Percentiles rank a stretch among this genome's conserved stretches.
These are phyloP conservation scores for Drosophila albomicans DNA, from an alignment of 1,140 invertebrate genomes.

Conservation along the genomic window DNA sequence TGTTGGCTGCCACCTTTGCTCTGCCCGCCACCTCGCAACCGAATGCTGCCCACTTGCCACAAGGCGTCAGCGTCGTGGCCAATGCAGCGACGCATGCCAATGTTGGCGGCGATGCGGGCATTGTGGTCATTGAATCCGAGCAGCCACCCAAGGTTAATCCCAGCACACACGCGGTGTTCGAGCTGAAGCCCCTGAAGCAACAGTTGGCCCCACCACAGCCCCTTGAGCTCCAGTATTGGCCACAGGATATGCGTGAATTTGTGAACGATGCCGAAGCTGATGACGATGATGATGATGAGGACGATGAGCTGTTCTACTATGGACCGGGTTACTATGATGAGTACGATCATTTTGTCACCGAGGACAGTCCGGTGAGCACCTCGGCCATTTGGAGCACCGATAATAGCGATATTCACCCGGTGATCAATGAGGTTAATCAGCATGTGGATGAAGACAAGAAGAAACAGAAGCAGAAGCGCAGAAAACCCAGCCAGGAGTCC, in stretches of 20 bases:
- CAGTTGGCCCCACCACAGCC: not conserved
- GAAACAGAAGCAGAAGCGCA: slow-evolving; percentile 38
- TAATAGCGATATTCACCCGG: slow-evolving; percentile 53
- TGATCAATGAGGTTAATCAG: slow-evolving; percentile 48
- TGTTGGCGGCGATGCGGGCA: slow-evolving; percentile 67
- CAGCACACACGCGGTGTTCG: slow-evolving; percentile 77
- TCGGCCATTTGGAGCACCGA: slow-evolving; percentile 69
- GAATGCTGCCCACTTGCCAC: slow-evolving; percentile 33
- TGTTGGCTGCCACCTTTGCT: slow-evolving; percentile 56
- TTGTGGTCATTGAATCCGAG: slow-evolving; percentile 72
- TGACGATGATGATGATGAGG: slow-evolving; percentile 32
- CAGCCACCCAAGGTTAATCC: slow-evolving; percentile 79
- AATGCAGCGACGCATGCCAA: slow-evolving; percentile 63
- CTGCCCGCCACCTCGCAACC: slow-evolving; percentile 18
- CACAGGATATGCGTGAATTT: slow-evolving; percentile 3
- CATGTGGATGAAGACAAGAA: slow-evolving; percentile 29
- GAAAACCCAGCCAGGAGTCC: slow-evolving; percentile 31
- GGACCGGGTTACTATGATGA: slow-evolving; percentile 52
- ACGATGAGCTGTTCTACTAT: slow-evolving; percentile 51
- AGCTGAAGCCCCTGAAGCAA: slow-evolving; percentile 65
- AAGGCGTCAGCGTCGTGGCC: slow-evolving; percentile 67
- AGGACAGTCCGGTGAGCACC: slow-evolving; percentile 49
- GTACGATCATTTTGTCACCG: slow-evolving; percentile 37
- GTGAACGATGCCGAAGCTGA: slow-evolving; percentile 13
- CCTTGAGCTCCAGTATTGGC: not conserved